Evolutionary conservation across 1,140 invertebrate genomes (phyloP).

Genomic region (Hydropsyche tenuis): DNA sequence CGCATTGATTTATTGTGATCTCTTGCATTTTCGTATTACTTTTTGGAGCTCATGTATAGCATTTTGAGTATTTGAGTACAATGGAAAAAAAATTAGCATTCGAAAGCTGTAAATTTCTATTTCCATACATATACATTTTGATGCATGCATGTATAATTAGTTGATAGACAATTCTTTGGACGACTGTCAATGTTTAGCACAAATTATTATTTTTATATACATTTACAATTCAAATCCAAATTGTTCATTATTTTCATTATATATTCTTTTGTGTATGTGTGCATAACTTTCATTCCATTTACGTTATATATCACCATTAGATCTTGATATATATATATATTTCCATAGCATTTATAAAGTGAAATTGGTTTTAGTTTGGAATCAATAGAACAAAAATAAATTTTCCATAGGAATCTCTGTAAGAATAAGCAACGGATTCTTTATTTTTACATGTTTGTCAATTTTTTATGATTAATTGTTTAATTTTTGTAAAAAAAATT

Average conservation of each 20-base stretch:
- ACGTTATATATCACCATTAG: neutral
- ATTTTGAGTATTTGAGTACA: too few species aligned
- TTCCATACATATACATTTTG: too few species aligned
- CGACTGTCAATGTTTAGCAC: neutral
- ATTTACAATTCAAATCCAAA: constrained; percentile 3
- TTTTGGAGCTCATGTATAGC: neutral
- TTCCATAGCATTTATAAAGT: constrained; percentile 7
- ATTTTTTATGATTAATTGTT: too few species aligned
- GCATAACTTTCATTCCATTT: constrained; percentile 21
- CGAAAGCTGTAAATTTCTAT: too few species aligned
- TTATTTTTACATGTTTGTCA: too few species aligned
- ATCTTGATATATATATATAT: constrained; percentile 1
- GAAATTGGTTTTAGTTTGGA: constrained; percentile 9
- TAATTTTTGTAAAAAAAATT: too few species aligned
- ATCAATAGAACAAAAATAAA: neutral
- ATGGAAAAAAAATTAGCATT: too few species aligned
- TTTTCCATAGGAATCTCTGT: constrained; percentile 12
- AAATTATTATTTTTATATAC: constrained; percentile 6
- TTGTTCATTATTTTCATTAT: neutral
- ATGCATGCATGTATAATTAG: too few species aligned
- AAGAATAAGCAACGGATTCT: too few species aligned
- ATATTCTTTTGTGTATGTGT: neutral
- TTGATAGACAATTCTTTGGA: too few species aligned
- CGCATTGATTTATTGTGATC: constrained; percentile 4
- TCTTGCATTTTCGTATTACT: constrained; percentile 7